A percentile compares a stretch with the other conserved stretches of the same genome.
Conservation (phyloP, 2,888 invertebrate species). For the Drosophila maculinotata region DNA sequence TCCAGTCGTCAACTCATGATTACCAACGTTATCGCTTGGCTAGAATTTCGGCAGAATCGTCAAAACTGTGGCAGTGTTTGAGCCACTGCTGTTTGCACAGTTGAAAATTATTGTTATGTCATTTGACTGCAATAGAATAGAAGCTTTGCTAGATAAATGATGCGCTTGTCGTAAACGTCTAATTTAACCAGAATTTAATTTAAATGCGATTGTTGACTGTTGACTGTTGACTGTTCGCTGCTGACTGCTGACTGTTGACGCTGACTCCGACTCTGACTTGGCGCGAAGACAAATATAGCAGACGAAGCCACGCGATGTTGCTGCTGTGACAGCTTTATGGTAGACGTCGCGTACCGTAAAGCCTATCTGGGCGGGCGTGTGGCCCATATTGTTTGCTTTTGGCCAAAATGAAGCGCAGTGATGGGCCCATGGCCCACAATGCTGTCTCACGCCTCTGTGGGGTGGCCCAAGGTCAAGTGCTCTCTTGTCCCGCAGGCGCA, state of each 20-base stretch:
- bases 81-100: slow-evolving; percentile 1
- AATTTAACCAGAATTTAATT: neutral
- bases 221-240: too few species aligned
- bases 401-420: slow-evolving; percentile 29
- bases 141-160: slow-evolving; percentile 10
- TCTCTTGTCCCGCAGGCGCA: slow-evolving; percentile 59
- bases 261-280: too few species aligned
- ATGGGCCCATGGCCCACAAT: slow-evolving; percentile 48
- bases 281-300: slow-evolving; percentile 6
- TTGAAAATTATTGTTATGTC: neutral
- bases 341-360: neutral
- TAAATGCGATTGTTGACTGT: neutral
- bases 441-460: slow-evolving; percentile 15
- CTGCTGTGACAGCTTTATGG: slow-evolving; percentile 15
- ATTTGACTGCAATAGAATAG: neutral
- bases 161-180: slow-evolving; percentile 13
- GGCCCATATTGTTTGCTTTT: slow-evolving; percentile 42
- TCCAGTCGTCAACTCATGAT: too few species aligned
- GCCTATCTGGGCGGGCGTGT: slow-evolving; percentile 47
- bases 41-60: neutral
- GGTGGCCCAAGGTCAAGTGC: slow-evolving; percentile 42
- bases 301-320: slow-evolving; percentile 38
- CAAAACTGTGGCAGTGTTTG: neutral
- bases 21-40: neutral
- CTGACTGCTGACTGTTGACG: too few species aligned